A percentile compares a stretch with the other conserved stretches of the same genome.
Conservation (phyloP, 2,888 invertebrate species). For the Allolobophora icterica region DNA sequence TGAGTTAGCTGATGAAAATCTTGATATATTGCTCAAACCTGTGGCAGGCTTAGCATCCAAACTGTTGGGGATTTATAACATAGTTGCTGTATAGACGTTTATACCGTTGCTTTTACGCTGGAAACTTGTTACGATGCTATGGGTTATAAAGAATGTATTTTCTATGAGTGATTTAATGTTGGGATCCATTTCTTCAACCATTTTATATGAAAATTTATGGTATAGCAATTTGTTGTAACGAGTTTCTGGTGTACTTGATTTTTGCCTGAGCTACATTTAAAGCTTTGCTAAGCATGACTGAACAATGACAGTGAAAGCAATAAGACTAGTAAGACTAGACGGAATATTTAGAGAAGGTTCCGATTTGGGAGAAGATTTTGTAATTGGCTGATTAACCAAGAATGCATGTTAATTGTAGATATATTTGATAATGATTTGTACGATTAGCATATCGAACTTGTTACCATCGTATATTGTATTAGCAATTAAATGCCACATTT, state of each 20-base stretch:
- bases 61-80: background rate
- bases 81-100: background rate
- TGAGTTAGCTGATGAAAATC: background rate
- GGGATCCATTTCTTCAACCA: background rate
- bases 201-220: background rate
- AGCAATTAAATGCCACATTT: background rate
- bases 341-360: background rate
- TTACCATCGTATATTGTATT: background rate
- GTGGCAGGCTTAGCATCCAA: background rate
- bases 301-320: slow-evolving; percentile 6
- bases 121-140: background rate
- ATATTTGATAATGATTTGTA: background rate
- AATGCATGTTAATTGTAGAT: background rate
- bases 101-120: background rate
- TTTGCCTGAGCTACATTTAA: background rate
- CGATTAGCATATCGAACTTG: slow-evolving; percentile 8
- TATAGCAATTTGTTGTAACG: background rate
- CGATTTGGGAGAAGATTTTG: background rate
- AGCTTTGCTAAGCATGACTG: background rate
- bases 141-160: background rate
- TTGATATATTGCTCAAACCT: background rate
- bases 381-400: background rate
- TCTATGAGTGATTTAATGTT: background rate
- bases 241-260: background rate
- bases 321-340: background rate